Evolutionary conservation across 2,113 vertebrate genomes (phyloP).

Genomic region (Thalassoma bifasciatum): DNA sequence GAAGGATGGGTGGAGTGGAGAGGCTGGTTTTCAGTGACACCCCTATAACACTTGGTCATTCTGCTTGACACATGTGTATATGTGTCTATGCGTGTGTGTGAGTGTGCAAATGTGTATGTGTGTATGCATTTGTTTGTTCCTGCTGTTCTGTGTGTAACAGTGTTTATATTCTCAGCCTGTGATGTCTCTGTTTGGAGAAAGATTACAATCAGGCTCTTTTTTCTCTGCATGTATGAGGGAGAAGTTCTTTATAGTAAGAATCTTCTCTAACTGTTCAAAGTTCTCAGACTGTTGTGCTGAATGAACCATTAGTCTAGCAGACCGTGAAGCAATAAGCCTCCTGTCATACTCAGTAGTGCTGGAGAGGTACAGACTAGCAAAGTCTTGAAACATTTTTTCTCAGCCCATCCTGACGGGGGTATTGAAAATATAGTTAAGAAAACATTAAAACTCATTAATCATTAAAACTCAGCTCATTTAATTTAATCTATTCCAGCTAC

Average conservation of each 20-base stretch:
- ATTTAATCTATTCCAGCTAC: too few species aligned
- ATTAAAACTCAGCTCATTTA: too few species aligned
- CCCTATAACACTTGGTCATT: slow-evolving; percentile 4
- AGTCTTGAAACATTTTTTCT: too few species aligned
- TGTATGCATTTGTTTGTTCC: too few species aligned
- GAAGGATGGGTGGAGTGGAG: slow-evolving; percentile 76
- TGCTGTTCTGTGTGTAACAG: not conserved
- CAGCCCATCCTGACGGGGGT: too few species aligned
- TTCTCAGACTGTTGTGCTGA: slow-evolving; percentile 52
- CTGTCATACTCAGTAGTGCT: slow-evolving; percentile 46
- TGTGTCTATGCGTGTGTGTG: not conserved
- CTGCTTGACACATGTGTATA: not conserved
- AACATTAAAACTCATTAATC: too few species aligned
- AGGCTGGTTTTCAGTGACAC: slow-evolving; percentile 36
- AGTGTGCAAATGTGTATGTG: slow-evolving; percentile 5
- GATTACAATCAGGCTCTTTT: slow-evolving; percentile 57
- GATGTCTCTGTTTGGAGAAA: slow-evolving; percentile 46
- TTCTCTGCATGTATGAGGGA: slow-evolving; percentile 11
- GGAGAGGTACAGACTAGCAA: too few species aligned
- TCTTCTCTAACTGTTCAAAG: slow-evolving; percentile 21
- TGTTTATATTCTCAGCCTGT: slow-evolving; percentile 12
- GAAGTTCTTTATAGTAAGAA: slow-evolving; percentile 22
- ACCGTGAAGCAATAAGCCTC: slow-evolving; percentile 48
- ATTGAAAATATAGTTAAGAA: too few species aligned
- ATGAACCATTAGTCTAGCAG: slow-evolving; percentile 54